These are phyloP conservation scores for Pachyramphus minor DNA, from an alignment of 2,113 vertebrate species.

Conservation along the genomic window DNA sequence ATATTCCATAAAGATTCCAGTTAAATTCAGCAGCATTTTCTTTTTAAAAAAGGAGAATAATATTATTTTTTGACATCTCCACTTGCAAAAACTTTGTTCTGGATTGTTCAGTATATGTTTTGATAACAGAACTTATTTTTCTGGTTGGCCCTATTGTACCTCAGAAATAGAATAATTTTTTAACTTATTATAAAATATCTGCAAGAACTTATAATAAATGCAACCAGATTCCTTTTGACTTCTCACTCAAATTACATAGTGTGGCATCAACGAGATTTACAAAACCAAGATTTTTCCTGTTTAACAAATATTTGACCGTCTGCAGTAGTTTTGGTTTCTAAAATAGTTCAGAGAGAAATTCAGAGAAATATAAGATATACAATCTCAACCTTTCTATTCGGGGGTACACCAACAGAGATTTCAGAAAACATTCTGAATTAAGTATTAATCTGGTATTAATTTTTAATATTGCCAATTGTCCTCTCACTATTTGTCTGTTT, in stretches of 20 bases:
- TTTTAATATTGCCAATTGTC: not conserved
- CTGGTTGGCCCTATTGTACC: not conserved
- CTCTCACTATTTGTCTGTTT: not conserved
- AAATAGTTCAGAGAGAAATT: not conserved
- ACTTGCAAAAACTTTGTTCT: not conserved
- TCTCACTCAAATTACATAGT: not conserved
- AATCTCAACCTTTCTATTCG: not conserved
- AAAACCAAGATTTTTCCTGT: not conserved
- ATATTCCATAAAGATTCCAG: not conserved
- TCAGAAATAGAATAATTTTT: not conserved
- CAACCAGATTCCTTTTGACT: not conserved
- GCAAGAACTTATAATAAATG: not conserved
- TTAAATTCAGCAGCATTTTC: not conserved
- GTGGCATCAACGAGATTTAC: not conserved
- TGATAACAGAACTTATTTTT: not conserved
- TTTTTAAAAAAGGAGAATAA: not conserved
- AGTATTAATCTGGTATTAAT: not conserved
- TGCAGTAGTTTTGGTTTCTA: not conserved
- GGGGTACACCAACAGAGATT: not conserved
- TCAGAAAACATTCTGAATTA: not conserved
- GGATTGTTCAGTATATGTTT: not conserved
- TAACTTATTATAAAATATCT: not conserved
- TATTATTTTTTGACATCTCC: not conserved
- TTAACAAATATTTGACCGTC: not conserved
- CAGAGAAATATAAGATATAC: not conserved